phyloP scores from a whole-genome alignment of 2,797 vertebrate genomes.

The Varecia variegata region DNA sequence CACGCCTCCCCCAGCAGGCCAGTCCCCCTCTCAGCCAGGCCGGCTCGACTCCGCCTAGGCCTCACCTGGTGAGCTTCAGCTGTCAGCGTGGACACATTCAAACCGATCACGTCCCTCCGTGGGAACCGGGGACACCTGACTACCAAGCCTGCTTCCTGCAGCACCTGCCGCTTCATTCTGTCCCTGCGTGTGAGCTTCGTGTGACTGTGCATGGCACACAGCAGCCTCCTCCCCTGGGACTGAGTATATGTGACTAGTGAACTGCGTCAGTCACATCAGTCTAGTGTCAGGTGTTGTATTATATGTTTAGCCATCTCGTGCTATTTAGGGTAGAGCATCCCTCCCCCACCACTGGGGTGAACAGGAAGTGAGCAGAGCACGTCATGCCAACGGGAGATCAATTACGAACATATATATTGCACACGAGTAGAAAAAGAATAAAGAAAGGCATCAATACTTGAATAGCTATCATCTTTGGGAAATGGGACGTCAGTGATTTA shows the following conservation, averaged over 20 bases:
- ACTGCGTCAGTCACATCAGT: fast-evolving
- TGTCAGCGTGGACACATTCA: fast-evolving
- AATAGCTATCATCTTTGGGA: neutral
- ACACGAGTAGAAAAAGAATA: neutral
- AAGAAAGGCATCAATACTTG: neutral
- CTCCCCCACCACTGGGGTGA: fast-evolving
- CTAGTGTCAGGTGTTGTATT: neutral
- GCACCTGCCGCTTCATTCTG: no score
- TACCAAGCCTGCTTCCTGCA: neutral
- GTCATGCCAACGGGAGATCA: neutral
- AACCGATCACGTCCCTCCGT: fast-evolving
- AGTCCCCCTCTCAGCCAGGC: neutral
- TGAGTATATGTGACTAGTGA: fast-evolving
- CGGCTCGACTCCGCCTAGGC: no score
- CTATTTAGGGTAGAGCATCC: neutral
- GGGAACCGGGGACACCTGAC: neutral
- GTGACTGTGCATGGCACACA: fast-evolving
- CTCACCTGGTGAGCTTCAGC: no score
- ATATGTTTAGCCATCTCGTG: no score
- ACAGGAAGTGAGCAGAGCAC: neutral
- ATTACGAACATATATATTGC: neutral
- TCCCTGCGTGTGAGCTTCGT: fast-evolving
- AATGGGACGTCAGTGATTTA: neutral
- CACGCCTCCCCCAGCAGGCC: no score
- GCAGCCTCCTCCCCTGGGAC: neutral